Evolutionary conservation across 53 echinoderm and acorn worm genomes (phyloP).

Genomic region (Henricia sp.): DNA sequence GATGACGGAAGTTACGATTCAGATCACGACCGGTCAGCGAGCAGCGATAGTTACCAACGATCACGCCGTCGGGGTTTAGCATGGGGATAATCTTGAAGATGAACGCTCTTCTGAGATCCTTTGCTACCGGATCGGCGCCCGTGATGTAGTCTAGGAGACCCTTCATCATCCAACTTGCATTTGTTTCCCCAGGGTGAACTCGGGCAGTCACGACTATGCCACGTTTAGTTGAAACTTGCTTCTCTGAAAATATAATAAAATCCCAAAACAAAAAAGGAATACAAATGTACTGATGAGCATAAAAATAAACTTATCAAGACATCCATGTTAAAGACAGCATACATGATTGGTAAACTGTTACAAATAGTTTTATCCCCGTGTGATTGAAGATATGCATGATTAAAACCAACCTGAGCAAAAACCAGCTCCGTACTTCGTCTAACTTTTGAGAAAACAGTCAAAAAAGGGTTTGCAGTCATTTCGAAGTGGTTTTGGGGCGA

Average conservation of each 20-base stretch:
- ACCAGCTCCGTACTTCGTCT: too few species aligned
- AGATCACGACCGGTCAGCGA: constrained; percentile 95
- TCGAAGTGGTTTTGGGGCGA: too few species aligned
- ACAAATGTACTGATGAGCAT: too few species aligned
- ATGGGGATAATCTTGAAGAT: constrained; percentile 97
- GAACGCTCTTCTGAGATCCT: constrained; percentile 90
- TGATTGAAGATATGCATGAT: too few species aligned
- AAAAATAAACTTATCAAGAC: too few species aligned
- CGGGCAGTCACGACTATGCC: constrained; percentile 91
- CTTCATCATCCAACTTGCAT: constrained; percentile 99
- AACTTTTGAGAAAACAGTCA: too few species aligned
- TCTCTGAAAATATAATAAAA: constrained; percentile 47
- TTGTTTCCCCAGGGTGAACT: constrained; percentile 98
- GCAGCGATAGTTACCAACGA: constrained; percentile 98
- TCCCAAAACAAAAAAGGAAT: neutral
- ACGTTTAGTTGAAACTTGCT: constrained; percentile 58
- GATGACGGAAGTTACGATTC: constrained; percentile 92
- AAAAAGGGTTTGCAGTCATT: too few species aligned
- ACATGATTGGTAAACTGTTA: too few species aligned
- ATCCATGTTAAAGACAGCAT: too few species aligned
- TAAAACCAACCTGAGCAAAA: too few species aligned
- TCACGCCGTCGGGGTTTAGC: constrained; percentile 97
- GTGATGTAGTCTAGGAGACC: constrained; percentile 96
- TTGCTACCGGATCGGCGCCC: constrained; percentile 80
- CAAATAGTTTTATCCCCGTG: too few species aligned